These are phyloP conservation scores for Manis javanica DNA, from an alignment of 2,797 vertebrate genomes.

Conservation along the genomic window DNA sequence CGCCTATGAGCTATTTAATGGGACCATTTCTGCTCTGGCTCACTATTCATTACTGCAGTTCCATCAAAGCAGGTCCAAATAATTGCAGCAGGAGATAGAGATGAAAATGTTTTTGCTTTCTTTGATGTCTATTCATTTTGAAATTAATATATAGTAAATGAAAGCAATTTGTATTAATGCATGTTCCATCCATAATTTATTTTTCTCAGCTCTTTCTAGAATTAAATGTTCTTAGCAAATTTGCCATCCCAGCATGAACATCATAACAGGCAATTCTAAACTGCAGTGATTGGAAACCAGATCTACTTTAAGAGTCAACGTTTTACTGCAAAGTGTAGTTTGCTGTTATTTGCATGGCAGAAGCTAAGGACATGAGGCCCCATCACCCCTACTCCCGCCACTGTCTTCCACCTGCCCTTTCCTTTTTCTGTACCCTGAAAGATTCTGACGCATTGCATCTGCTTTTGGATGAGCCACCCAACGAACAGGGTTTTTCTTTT, in stretches of 20 bases:
- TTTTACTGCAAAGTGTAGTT: neutral
- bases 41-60: neutral
- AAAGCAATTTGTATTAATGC: slow-evolving; percentile 68
- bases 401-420: neutral
- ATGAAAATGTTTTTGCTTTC: slow-evolving; percentile 61
- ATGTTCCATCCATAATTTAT: slow-evolving; percentile 20
- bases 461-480: neutral
- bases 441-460: no score
- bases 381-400: accelerated
- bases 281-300: neutral
- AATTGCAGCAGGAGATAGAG: neutral
- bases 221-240: slow-evolving; percentile 59
- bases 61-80: neutral
- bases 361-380: neutral
- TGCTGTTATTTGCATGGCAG: neutral
- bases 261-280: slow-evolving; percentile 20
- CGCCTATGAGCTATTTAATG: neutral
- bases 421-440: neutral
- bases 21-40: neutral
- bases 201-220: slow-evolving; percentile 47
- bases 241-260: neutral
- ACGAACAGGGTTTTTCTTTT: neutral
- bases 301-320: neutral
- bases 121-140: slow-evolving; percentile 48
- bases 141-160: slow-evolving; percentile 65